phyloP scores from a whole-genome alignment of 2,888 invertebrate genomes.

The Zaprionus lineosus region DNA sequence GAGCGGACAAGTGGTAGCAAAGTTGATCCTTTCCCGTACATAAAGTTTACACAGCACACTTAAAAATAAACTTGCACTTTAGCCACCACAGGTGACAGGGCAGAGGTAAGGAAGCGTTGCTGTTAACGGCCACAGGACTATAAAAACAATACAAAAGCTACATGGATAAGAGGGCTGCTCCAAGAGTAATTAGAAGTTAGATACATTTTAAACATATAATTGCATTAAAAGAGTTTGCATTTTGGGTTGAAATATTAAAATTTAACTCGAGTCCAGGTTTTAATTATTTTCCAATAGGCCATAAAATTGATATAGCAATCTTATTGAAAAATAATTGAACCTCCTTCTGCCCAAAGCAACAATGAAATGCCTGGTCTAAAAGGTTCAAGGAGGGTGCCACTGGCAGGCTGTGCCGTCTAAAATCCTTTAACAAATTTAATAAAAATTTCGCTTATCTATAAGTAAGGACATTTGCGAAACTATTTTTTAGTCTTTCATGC shows the following conservation, averaged over 20 bases:
- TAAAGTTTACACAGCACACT: constrained; percentile 62
- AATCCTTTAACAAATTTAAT: constrained; percentile 22
- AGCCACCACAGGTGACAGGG: too few species aligned
- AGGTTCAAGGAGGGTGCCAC: too few species aligned
- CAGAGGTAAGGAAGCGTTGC: background rate
- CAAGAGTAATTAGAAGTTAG: background rate
- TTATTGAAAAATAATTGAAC: too few species aligned
- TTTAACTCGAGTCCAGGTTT: too few species aligned
- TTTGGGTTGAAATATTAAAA: too few species aligned
- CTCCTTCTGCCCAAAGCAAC: too few species aligned
- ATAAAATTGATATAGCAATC: too few species aligned
- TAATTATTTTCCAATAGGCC: too few species aligned
- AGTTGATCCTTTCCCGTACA: constrained; percentile 46
- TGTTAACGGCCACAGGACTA: constrained; percentile 35
- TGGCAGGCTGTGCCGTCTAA: constrained; percentile 9
- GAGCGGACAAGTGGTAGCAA: constrained; percentile 23
- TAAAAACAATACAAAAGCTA: constrained; percentile 39
- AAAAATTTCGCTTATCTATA: constrained; percentile 17
- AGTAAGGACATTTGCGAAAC: constrained; percentile 11
- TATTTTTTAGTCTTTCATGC: constrained; percentile 6
- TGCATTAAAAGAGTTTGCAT: too few species aligned
- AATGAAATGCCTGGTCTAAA: too few species aligned
- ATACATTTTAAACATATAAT: too few species aligned
- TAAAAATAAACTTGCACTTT: constrained; percentile 63
- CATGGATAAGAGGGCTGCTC: constrained; percentile 22